Conservation (phyloP, 2,888 invertebrate species). For the Brachypterus glaber region DNA sequence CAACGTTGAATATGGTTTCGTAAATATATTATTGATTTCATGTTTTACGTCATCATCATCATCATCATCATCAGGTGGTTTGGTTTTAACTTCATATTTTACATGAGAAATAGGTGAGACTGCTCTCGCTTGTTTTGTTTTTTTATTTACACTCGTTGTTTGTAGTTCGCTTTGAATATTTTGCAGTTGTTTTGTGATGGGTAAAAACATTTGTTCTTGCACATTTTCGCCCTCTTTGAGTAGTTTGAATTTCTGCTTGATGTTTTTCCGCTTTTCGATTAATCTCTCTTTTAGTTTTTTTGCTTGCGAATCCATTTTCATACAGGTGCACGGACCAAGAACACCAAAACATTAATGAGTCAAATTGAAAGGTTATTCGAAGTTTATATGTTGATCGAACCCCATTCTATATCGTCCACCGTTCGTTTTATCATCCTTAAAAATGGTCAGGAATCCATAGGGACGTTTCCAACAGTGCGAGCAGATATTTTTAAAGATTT, state of each 20-base stretch:
- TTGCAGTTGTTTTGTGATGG: slow-evolving; percentile 6
- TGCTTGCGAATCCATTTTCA: neutral
- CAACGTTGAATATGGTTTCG: too few species aligned
- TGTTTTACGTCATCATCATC: too few species aligned
- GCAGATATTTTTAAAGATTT: slow-evolving; percentile 7
- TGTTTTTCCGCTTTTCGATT: slow-evolving; percentile 4
- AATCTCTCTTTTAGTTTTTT: neutral
- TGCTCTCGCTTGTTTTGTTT: too few species aligned
- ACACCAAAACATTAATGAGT: neutral
- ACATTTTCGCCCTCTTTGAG: neutral
- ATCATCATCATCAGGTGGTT: too few species aligned
- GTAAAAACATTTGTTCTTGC: slow-evolving; percentile 4
- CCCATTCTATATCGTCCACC: slow-evolving; percentile 6
- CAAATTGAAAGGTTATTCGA: slow-evolving; percentile 3
- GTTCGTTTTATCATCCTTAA: slow-evolving; percentile 3
- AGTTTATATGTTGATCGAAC: slow-evolving; percentile 7
- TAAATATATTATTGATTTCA: too few species aligned
- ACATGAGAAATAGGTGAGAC: too few species aligned
- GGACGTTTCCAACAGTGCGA: slow-evolving; percentile 5
- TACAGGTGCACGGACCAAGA: neutral
- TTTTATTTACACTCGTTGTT: too few species aligned
- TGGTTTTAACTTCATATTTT: too few species aligned
- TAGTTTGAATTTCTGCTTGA: slow-evolving; percentile 3
- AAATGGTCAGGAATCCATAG: slow-evolving; percentile 1
- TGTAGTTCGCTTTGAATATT: too few species aligned